These are phyloP conservation scores for Hoplostethus mediterraneus DNA, from an alignment of 2,797 vertebrate species.

Conservation along the genomic window DNA sequence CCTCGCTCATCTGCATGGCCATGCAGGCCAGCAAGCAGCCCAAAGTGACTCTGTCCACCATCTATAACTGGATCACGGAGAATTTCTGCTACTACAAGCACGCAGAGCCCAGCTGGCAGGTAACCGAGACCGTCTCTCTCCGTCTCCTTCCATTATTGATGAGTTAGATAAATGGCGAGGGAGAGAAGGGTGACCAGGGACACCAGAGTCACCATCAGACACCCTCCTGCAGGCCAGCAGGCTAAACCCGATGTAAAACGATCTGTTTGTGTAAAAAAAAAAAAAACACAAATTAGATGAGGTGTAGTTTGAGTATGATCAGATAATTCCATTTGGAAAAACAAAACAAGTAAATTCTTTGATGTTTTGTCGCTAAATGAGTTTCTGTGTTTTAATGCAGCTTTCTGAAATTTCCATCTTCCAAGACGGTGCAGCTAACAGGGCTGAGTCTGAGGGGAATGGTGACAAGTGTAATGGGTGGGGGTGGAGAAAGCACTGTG, in stretches of 20 bases:
- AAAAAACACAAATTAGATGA: too few relatives aligned
- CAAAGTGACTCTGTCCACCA: constrained; percentile 90
- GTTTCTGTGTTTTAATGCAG: constrained; percentile 40
- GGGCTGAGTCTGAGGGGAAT: constrained; percentile 68
- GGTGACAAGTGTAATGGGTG: constrained; percentile 40
- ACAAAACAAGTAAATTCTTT: too few relatives aligned
- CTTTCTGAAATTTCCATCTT: constrained; percentile 58
- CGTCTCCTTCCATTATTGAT: constrained; percentile 76
- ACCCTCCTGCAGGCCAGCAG: constrained; percentile 11
- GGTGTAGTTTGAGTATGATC: too few relatives aligned
- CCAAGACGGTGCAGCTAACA: constrained; percentile 42
- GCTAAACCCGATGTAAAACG: background rate
- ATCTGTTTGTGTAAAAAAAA: too few relatives aligned
- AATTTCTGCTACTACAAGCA: constrained; percentile 92
- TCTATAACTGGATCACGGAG: constrained; percentile 91
- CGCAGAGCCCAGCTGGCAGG: constrained; percentile 93
- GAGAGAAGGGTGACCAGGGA: constrained; percentile 53
- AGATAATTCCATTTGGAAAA: too few relatives aligned
- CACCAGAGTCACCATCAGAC: constrained; percentile 62
- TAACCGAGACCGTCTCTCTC: constrained; percentile 68
- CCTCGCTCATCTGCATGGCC: constrained; percentile 91
- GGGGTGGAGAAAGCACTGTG: constrained; percentile 55
- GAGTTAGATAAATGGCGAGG: constrained; percentile 66
- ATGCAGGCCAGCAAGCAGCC: constrained; percentile 90
- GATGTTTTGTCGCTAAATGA: background rate